Evolutionary conservation across 1,140 invertebrate genomes (phyloP).

Genomic region (Nymphalis io): DNA sequence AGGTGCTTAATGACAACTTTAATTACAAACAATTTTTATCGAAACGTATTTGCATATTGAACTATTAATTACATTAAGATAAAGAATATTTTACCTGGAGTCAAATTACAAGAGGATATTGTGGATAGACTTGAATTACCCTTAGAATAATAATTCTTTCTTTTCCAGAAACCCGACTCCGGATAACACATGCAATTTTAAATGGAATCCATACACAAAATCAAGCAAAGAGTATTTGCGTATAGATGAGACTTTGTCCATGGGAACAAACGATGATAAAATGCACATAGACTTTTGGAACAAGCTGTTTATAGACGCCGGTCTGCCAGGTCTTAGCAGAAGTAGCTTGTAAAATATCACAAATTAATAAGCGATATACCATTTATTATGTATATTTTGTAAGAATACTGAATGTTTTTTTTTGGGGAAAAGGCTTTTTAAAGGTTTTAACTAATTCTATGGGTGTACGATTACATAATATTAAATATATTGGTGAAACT

Average conservation of each 20-base stretch:
- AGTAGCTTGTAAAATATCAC: conserved; percentile 11
- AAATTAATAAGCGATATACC: background rate
- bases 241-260: conserved; percentile 40
- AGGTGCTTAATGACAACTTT: too few relatives aligned
- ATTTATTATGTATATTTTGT: background rate
- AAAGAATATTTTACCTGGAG: too few relatives aligned
- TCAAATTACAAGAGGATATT: too few relatives aligned
- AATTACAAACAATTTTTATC: too few relatives aligned
- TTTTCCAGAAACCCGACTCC: conserved; percentile 62
- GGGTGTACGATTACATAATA: too few relatives aligned
- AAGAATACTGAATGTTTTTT: background rate
- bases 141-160: background rate
- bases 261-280: conserved; percentile 43
- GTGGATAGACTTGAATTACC: background rate
- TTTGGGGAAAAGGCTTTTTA: too few relatives aligned
- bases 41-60: too few relatives aligned
- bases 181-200: conserved; percentile 36
- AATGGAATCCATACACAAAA: conserved; percentile 49
- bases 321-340: conserved; percentile 35
- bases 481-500: too few relatives aligned
- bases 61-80: too few relatives aligned
- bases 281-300: conserved; percentile 54
- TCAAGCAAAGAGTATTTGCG: conserved; percentile 45
- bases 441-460: too few relatives aligned
- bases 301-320: conserved; percentile 52